Evolutionary conservation across 1,140 invertebrate species (phyloP), one percentile per base, ranked within the genome.

Genomic region (Drosophila melanogaster): DNA sequence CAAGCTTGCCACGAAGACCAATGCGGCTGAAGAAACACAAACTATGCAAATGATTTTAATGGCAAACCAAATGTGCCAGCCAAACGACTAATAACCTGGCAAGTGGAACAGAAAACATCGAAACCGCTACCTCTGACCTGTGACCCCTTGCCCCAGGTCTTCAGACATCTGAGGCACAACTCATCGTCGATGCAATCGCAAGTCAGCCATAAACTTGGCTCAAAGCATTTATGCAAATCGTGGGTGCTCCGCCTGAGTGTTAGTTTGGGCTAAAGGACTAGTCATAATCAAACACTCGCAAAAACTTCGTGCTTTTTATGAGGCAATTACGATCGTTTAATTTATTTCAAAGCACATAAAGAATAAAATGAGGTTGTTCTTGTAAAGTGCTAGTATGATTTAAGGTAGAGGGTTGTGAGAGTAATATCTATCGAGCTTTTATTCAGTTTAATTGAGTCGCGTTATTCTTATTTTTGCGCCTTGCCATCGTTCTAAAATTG

Each of bases 11-110:
- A 26, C 53, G 14, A 53, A 12, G 15, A 53, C n/a, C 59, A 66
- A 75, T 75, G 41, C 71, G 71, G 24, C 75, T 78, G 70, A 75
- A 83, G 71, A 76, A 70, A 84, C 76, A 67, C 64, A 66, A 75
- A 71, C 76, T 76, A 84, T 83, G 80, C 80, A 83, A 84, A 83
- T 84, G 81, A 67, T 79, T 84, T 79, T 79, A 83, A 84, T 84
- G 71, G 71, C 58, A 75, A 76, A 79, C 79, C 79, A 83, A 84
- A 51, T 83, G 64, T 26, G 75, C 76, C 67, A 71, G 60, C 58
- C 53, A 19, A 69, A 59, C 69, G 58, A 77, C 79, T 81, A 81
- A 81, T 81, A 78, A 81, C 79, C 74, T 46, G 51, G 56, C 72
- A 51, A 75, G 67, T 56, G 47, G 33, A 47, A 58, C 44, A 43